Evolutionary conservation across 2,797 vertebrate species (phyloP), one percentile per base, ranked within the genome.

Genomic region (Schizopygopsis malacanthus): DNA sequence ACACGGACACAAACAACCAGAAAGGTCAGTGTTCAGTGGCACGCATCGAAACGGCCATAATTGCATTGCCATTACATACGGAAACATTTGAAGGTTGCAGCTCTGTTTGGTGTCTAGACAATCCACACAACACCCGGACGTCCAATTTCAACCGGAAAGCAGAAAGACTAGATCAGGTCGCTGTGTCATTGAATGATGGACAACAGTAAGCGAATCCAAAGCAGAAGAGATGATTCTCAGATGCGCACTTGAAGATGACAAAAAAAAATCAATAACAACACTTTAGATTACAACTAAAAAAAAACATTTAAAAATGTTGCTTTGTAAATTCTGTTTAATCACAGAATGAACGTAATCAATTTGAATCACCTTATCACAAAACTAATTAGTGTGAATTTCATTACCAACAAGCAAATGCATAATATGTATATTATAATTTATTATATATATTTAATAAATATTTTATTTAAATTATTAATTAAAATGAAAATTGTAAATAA

Each of bases 21-120:
- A 79, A 54, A 70, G 83, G 63, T 79, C 77, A 10, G 43, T 72
- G 67, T 50, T 47, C 50, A n/a, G 6, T 56, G 65, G 61, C 52
- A 47, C 72, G 54, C 77, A 73, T 80, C 67, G 63, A 80, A 72
- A 63, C 6, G 9, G 6, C 7, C 11, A 56, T 65, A 79, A 75
- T 67, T 65, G 56, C 43, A 79, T 67, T 84, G 56, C 47, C 59
- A 81, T 87, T 80, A 76, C 56, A 79, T 79, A 50, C 50, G 12
- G 41, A 45, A n/a, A 39, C 63, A 80, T 72, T 61, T 70, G 39
- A 85, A 72, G 84, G 67, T 65, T 72, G 18, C 39, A 50, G 65
- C 67, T 85, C 41, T 47, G 67, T 85, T 61, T 61, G 3, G 41
- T 52, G 77, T 80, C 77, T 71, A 85, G 67, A 72, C 41, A 65